These are phyloP conservation scores for Lissocephala sabroskyi DNA, from an alignment of 2,888 invertebrate species.

Conservation along the genomic window DNA sequence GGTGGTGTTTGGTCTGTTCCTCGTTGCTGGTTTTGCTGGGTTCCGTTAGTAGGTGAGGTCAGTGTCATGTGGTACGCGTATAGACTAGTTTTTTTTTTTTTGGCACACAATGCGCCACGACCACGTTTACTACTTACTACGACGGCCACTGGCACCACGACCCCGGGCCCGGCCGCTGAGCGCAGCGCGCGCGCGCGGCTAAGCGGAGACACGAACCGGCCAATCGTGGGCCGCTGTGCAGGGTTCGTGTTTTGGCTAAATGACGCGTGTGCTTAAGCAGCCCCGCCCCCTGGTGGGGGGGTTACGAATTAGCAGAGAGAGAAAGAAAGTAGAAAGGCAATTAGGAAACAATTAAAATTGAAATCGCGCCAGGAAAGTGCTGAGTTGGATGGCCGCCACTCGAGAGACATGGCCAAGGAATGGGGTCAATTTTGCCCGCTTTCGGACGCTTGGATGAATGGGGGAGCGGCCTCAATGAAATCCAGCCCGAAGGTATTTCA, in stretches of 20 bases:
- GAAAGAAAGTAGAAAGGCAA: slow-evolving; percentile 32
- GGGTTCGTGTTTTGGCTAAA: no score
- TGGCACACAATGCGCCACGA: no score
- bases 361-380: slow-evolving; percentile 7
- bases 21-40: slow-evolving; percentile 25
- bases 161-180: no score
- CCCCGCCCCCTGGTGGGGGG: no score
- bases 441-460: no score
- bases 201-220: slow-evolving; percentile 14
- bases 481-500: no score
- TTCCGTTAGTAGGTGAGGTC: slow-evolving; percentile 69
- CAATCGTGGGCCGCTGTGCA: neutral
- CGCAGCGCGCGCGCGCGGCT: no score
- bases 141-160: slow-evolving; percentile 4
- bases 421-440: slow-evolving; percentile 36
- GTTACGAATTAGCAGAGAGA: slow-evolving; percentile 1
- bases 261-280: no score
- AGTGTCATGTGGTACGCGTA: slow-evolving; percentile 61
- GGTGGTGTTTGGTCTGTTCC: slow-evolving; percentile 14
- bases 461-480: no score
- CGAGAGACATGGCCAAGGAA: slow-evolving; percentile 12
- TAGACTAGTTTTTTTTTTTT: slow-evolving; percentile 64
- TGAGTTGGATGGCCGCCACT: neutral
- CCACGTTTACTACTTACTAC: no score
- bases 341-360: slow-evolving; percentile 60